Conservation (phyloP, 2,888 invertebrate genomes). For the Blomia tropicalis region DNA sequence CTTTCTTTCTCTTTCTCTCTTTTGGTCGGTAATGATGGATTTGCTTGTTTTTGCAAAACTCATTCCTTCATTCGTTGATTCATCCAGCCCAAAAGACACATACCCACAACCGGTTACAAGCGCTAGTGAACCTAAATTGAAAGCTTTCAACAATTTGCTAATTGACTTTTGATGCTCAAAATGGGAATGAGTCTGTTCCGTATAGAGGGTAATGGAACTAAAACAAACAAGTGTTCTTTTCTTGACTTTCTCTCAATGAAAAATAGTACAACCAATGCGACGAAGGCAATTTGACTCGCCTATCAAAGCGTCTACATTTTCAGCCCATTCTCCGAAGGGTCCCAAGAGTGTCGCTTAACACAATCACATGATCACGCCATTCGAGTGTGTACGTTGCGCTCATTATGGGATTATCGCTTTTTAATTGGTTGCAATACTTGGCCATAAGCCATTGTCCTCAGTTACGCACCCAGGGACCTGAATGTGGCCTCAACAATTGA, state of each 20-base stretch:
- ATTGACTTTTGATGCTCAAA: not conserved
- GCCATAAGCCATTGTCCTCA: too few relatives aligned
- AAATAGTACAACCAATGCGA: too few relatives aligned
- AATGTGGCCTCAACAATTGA: too few relatives aligned
- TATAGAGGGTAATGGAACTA: not conserved
- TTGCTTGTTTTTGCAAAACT: not conserved
- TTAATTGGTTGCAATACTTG: too few relatives aligned
- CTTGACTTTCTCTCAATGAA: too few relatives aligned
- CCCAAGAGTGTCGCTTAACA: too few relatives aligned
- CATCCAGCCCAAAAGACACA: not conserved
- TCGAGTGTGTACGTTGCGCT: not conserved
- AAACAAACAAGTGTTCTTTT: not conserved
- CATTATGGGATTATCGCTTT: slow-evolving; percentile 7
- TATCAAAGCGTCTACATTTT: not conserved
- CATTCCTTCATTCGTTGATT: not conserved
- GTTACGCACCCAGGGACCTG: too few relatives aligned
- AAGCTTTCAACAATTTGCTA: slow-evolving; percentile 2
- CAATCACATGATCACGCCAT: slow-evolving; percentile 4
- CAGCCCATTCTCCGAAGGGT: too few relatives aligned
- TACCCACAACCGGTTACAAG: not conserved
- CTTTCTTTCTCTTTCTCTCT: too few relatives aligned
- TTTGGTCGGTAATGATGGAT: too few relatives aligned
- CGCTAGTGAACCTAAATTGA: not conserved
- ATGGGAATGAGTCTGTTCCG: not conserved
- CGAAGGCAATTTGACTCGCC: not conserved